Percentiles rank a stretch among this genome's conserved stretches.
Evolutionary conservation across 2,113 vertebrate species (phyloP).

Genomic region (Eulemur rufifrons): DNA sequence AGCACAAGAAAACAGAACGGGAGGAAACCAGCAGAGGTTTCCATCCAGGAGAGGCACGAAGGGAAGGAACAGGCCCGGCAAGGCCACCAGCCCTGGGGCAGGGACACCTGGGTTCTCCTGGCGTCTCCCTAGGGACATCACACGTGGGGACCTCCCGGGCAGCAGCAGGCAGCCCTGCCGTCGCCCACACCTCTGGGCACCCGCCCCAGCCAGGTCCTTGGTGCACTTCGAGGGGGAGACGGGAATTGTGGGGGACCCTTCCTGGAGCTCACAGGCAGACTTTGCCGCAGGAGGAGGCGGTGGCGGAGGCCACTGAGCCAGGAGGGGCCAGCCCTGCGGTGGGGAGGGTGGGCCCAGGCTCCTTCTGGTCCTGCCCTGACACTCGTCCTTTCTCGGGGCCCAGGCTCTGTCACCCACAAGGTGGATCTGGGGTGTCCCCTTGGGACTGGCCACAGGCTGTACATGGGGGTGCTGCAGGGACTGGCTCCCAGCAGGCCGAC

Average conservation of each 20-base stretch:
- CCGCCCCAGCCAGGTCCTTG: background rate
- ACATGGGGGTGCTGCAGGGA: accelerated
- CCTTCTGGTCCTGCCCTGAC: background rate
- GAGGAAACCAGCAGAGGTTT: background rate
- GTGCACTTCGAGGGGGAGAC: background rate
- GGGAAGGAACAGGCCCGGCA: accelerated
- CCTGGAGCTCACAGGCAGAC: accelerated
- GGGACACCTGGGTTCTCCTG: background rate
- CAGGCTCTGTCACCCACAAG: background rate
- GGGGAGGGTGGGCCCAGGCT: background rate
- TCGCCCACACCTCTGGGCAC: accelerated
- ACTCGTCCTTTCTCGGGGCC: background rate
- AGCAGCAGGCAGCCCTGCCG: background rate
- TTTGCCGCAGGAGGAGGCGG: accelerated
- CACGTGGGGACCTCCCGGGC: background rate
- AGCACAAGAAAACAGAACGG: background rate
- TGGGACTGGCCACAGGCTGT: no score
- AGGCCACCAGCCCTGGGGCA: background rate
- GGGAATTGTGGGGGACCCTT: background rate
- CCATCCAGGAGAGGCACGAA: background rate
- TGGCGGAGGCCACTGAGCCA: background rate
- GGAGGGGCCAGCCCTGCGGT: background rate
- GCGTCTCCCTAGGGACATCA: accelerated
- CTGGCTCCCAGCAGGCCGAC: background rate
- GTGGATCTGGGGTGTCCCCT: no score